Evolutionary conservation across 2,797 vertebrate species (phyloP), one percentile per base, ranked within the genome.

Genomic region (Urocyon cinereoargenteus): DNA sequence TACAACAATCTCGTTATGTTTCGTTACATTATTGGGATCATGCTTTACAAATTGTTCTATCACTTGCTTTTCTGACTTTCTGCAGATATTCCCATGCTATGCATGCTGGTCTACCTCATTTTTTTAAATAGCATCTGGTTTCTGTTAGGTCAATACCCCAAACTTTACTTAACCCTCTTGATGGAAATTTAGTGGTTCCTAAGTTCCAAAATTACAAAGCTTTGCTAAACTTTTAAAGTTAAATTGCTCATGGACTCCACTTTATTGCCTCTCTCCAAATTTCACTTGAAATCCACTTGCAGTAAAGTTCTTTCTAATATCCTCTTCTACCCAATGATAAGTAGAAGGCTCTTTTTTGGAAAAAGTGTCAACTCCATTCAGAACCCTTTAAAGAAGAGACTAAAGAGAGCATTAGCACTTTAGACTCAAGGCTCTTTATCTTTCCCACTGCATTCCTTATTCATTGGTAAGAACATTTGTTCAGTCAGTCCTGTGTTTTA

Each of bases 201-300:
- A 62, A 53, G 84, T 79, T 96, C 40, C 55, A 93, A 36, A 64
- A 85, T 62, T 19, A 88, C 64, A 85, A 87, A 79, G 59, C 34
- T 68, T 62, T 77, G 21, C 45, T 89, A 62, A 77, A 84, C 84
- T 79, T 75, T 53, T 61, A 40, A 91, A 61, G 61, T 15, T 86
- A 66, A 86, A 36, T 73, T 90, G 57, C 55, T 89, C 53, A 62
- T 77, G 49, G 26, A 72, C 57, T 92, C 61, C 13, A 78, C 24
- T 24, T 87, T 9, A 49, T 62, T 82, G 19, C 36, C n/a, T 94
- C 70, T 92, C 57, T 85, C 91, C 55, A 88, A 85, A 88, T 82
- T 84, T 61, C 26, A 88, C 34, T 72, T 49, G 16, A 91, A 90
- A 88, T 34, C 36, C 55, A 14, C 72, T 83, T 87, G 45, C 51